Evolutionary conservation across 2,888 invertebrate species (phyloP).

Genomic region (Xiphydria camelus): DNA sequence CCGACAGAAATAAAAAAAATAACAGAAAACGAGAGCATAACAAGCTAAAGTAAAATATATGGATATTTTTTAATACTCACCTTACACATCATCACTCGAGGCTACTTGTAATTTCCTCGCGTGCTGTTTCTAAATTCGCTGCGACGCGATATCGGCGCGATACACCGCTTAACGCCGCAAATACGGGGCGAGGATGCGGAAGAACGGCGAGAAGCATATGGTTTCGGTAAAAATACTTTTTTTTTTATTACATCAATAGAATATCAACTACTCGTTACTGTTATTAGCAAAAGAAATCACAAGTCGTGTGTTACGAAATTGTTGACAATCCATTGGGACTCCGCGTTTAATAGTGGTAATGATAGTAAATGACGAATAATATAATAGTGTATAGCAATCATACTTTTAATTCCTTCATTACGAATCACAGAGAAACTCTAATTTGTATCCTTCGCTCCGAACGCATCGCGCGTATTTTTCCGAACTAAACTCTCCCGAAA

Average conservation of each 20-base stretch:
- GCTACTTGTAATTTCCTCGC: too few species aligned
- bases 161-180: too few species aligned
- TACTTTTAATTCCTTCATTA: slow-evolving; percentile 22
- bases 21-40: too few species aligned
- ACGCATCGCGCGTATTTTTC: too few species aligned
- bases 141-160: too few species aligned
- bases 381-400: slow-evolving; percentile 24
- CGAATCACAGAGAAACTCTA: slow-evolving; percentile 50
- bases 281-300: slow-evolving; percentile 43
- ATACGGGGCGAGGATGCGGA: too few species aligned
- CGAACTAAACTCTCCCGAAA: slow-evolving; percentile 47
- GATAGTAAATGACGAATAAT: slow-evolving; percentile 9
- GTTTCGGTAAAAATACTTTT: slow-evolving; percentile 42
- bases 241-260: slow-evolving; percentile 43
- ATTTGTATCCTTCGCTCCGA: slow-evolving; percentile 38
- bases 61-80: too few species aligned
- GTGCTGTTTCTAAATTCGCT: too few species aligned
- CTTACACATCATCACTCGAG: too few species aligned
- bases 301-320: slow-evolving; percentile 32
- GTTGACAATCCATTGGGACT: slow-evolving; percentile 21
- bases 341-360: slow-evolving; percentile 16
- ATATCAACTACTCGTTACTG: slow-evolving; percentile 40
- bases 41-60: too few species aligned
- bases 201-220: too few species aligned
- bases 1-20: too few species aligned